Evolutionary conservation across 2,797 vertebrate species (phyloP).

Genomic region (Gymnothorax reevesii): DNA sequence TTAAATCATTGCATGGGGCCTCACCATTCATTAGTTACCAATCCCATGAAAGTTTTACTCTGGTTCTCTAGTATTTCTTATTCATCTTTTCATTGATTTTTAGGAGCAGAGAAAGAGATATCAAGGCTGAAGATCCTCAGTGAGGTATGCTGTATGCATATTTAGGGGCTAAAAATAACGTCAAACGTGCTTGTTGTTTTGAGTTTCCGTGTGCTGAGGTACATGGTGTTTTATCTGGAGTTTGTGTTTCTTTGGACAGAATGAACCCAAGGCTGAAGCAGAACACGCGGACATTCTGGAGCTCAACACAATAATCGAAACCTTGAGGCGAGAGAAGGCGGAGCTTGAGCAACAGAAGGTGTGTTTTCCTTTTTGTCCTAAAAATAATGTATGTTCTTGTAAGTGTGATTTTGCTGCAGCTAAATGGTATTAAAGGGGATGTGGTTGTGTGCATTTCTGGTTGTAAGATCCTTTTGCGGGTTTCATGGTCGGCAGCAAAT

Average conservation of each 20-base stretch:
- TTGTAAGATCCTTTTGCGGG: not conserved
- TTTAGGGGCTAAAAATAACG: not conserved
- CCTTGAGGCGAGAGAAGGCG: constrained; percentile 75
- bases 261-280: constrained; percentile 64
- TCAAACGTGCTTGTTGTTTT: not conserved
- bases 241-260: constrained; percentile 47
- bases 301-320: constrained; percentile 74
- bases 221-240: not conserved
- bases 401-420: not conserved
- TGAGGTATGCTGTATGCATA: constrained; percentile 69
- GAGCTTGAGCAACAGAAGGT: constrained; percentile 77
- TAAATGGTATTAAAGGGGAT: not conserved
- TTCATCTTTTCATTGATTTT: constrained; percentile 20
- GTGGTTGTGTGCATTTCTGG: not conserved
- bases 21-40: not conserved
- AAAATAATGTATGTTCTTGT: not conserved
- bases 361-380: constrained; percentile 28
- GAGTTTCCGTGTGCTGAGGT: not conserved
- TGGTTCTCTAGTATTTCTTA: not conserved
- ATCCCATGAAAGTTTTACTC: not conserved
- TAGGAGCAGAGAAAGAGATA: constrained; percentile 84
- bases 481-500: not conserved
- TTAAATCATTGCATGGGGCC: not conserved
- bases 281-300: constrained; percentile 79
- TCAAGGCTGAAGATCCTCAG: constrained; percentile 72